Evolutionary conservation across 1,140 invertebrate genomes (phyloP), one percentile per base, ranked within the genome.

Genomic region (Lasaia peninsularis): DNA sequence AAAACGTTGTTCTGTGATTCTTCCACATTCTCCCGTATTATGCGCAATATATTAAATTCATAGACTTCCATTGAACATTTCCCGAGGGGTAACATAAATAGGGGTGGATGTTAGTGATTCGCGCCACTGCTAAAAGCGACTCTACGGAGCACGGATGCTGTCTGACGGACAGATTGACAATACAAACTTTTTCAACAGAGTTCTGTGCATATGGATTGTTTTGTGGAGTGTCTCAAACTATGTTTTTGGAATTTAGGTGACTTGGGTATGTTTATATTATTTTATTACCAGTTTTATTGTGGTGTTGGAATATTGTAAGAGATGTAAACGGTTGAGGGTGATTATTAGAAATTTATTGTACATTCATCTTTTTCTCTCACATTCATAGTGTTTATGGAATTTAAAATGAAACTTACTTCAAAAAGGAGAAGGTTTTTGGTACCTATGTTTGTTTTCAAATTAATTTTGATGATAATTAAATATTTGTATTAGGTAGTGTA

Each of bases 231-330:
- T 11, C 37, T 54, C 10, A 21, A n/a, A 20, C 5, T 54, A 54
- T 54, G 34, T 54, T 54, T n/a, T 24, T 35, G 20, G 34, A 5
- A 21, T 37, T 20, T 37, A 54, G 52, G 52, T 53, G 52, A 53
- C 20, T 35, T 11, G 33, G 52, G 52, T 52, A 35, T 33, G 48
- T 50, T 50, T n/a, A 16, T 50, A 24, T 24, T 24, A 20, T 8
- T 24, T 28, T 28, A 28, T 28, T 28, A 4, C 8, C 8, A 5
- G 4, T 24, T 21, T 9, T 10, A 31, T 8, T 31, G 14, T 31
- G 8, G 9, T 16, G 24, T 28, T 28, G 4, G n/a, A n/a, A 28
- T 28, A 28, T 9, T 21, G 24, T 20, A 16, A 5, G 20, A 21
- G 1, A 1, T 2, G 2, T 21, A 3, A 18, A n/a, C 48, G 9